Percentiles rank a stretch among this genome's conserved stretches.
phyloP scores from a whole-genome alignment of 2,888 invertebrate species.

The Drosophila kambysellisi region DNA sequence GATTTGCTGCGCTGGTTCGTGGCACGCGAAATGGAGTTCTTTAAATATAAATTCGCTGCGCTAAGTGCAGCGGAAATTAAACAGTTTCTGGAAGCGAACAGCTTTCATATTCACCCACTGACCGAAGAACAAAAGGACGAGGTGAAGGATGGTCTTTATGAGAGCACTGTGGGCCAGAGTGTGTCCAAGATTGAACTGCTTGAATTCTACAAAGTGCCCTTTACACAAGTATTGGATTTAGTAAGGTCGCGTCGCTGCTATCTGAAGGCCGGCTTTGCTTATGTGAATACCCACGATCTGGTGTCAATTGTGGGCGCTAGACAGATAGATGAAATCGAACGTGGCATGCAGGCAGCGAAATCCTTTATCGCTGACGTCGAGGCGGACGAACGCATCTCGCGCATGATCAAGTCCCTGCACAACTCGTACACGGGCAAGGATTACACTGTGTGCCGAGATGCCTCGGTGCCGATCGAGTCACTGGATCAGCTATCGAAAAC shows the following conservation, averaged over 20 bases:
- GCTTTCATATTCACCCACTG: constrained; percentile 89
- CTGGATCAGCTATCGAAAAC: constrained; percentile 92
- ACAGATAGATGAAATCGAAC: constrained; percentile 87
- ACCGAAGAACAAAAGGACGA: constrained; percentile 89
- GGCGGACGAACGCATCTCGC: constrained; percentile 92
- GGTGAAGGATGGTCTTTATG: constrained; percentile 87
- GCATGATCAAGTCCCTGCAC: constrained; percentile 91
- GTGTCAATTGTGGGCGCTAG: constrained; percentile 92
- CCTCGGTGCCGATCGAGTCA: constrained; percentile 89
- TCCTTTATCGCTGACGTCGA: constrained; percentile 90
- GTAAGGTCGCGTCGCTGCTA: constrained; percentile 92
- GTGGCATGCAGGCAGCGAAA: constrained; percentile 81
- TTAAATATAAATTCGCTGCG: constrained; percentile 91
- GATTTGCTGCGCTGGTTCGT: constrained; percentile 96
- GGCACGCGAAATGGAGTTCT: constrained; percentile 94
- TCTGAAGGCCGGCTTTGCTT: constrained; percentile 93
- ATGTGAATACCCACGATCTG: constrained; percentile 93
- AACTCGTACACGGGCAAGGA: constrained; percentile 94
- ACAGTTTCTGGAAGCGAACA: constrained; percentile 89
- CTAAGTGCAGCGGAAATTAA: constrained; percentile 87
- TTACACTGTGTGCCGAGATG: constrained; percentile 86
- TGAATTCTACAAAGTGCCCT: constrained; percentile 93
- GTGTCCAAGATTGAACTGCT: constrained; percentile 87
- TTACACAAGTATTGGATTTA: constrained; percentile 94
- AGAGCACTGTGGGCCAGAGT: constrained; percentile 87